phyloP scores from a whole-genome alignment of 2,888 invertebrate genomes.

The Limnephilus marmoratus region DNA sequence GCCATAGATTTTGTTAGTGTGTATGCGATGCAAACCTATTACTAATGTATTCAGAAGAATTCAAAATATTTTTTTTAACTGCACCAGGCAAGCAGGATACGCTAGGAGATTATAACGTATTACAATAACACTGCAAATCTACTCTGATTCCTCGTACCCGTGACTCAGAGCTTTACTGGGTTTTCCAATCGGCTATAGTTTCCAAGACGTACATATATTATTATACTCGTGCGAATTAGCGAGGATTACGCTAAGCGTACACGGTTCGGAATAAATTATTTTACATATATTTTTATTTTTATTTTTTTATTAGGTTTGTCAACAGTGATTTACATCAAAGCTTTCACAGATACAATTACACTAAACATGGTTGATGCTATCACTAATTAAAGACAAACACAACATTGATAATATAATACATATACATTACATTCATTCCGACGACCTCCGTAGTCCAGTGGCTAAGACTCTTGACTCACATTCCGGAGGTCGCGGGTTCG shows the following conservation, averaged over 20 bases:
- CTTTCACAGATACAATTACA: too few species aligned
- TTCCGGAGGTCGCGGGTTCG: too few species aligned
- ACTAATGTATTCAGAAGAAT: neutral
- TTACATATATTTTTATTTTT: too few species aligned
- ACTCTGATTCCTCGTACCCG: neutral
- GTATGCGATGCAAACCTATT: neutral
- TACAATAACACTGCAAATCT: neutral
- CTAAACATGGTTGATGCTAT: too few species aligned
- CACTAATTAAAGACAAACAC: too few species aligned
- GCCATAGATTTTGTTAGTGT: neutral
- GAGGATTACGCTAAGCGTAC: neutral
- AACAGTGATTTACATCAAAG: too few species aligned
- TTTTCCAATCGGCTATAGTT: neutral
- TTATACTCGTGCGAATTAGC: neutral
- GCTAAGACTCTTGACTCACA: too few species aligned
- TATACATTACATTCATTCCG: too few species aligned
- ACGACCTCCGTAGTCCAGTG: too few species aligned
- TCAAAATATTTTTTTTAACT: neutral
- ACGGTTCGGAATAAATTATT: too few species aligned
- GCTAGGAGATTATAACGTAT: neutral
- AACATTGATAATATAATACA: too few species aligned
- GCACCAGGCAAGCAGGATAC: neutral
- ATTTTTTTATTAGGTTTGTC: too few species aligned
- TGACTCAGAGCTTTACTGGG: neutral
- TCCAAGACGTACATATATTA: neutral